Percentiles rank a stretch among this genome's conserved stretches.
phyloP scores from a whole-genome alignment of 2,888 invertebrate genomes.

The Sinodicranocentrus sp. region DNA sequence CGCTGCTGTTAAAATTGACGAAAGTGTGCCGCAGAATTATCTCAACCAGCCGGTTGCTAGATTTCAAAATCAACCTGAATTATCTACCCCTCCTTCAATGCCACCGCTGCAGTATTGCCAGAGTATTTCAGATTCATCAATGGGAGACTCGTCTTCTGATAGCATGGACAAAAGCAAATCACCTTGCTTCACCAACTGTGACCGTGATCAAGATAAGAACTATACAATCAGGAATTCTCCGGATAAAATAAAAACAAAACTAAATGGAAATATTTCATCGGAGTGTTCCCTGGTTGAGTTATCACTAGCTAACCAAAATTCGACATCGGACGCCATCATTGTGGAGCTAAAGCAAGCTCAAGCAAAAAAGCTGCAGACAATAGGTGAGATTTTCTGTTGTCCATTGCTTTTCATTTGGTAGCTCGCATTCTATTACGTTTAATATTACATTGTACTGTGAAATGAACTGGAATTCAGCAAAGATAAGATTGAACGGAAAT shows the following conservation, averaged over 20 bases:
- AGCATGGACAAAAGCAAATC: constrained; percentile 22
- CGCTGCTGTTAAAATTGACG: no score
- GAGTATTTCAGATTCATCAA: constrained; percentile 30
- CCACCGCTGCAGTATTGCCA: constrained; percentile 49
- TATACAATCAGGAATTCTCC: no score
- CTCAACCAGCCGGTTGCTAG: no score
- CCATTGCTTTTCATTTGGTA: no score
- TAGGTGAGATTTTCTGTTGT: constrained; percentile 29
- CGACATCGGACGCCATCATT: constrained; percentile 58
- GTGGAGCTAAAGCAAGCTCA: constrained; percentile 51
- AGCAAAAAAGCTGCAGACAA: constrained; percentile 39
- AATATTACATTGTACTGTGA: no score
- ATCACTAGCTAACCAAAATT: constrained; percentile 18
- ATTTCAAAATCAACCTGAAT: background rate
- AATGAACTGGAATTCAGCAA: no score
- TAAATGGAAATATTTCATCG: constrained; percentile 32
- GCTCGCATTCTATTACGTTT: no score
- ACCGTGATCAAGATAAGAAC: no score
- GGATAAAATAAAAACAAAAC: no score
- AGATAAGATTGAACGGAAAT: no score
- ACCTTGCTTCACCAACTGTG: background rate
- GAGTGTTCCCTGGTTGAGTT: constrained; percentile 51
- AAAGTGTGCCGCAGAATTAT: no score
- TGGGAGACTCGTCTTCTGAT: constrained; percentile 16
- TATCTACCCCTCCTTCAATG: constrained; percentile 13